Base-by-base conservation (phyloP, 1,140 invertebrate species). In the Drosophila parabipectinata region DNA sequence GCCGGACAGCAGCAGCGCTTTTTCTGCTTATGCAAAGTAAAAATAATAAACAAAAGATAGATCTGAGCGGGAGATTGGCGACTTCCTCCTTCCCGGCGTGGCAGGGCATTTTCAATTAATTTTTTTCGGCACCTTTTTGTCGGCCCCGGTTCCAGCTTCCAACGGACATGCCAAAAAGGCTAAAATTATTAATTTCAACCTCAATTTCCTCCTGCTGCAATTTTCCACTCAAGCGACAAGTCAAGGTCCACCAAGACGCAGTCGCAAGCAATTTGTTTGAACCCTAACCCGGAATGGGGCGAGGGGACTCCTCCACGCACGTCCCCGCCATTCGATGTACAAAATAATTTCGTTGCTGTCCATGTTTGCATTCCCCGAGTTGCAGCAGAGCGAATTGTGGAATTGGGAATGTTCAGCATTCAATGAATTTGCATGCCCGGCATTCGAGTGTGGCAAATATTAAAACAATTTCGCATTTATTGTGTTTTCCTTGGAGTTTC, bases 181-280 rank as follows among this genome's bases (percentile, higher is more conserved):
- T 52, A 10, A 26, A 63, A 50, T 69, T 56, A 69, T 57, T 57
- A 69, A 69, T 69, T 69, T 69, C 62, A 56, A 57, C 32, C 41
- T 69, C 66, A 48, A 69, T 69, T 69, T 69, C 44, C 66, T 67
- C 24, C 34, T 37, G 24, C 12, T 9, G 56, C 71, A 87, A 85
- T 85, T 85, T 87, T 87, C 66, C 75, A 74, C 78, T 87, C 57
- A 82, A 87, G 82, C 82, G 83, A 88, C 82, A 88, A 87, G 79
- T 69, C 62, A 74, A 62, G 58, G 54, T 59, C 15, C 69, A 28
- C 37, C 28, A 47, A 44, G 51, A 59, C 4, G 39, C 15, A 44
- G 52, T 71, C 62, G 81, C 85, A 78, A 77, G 77, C 81, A 85
- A 85, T 85, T 85, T 85, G 57, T 77, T 81, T 85, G 81, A 87